These are phyloP conservation scores for Drosophila persimilis DNA, from an alignment of 1,140 invertebrate genomes.

Conservation along the genomic window DNA sequence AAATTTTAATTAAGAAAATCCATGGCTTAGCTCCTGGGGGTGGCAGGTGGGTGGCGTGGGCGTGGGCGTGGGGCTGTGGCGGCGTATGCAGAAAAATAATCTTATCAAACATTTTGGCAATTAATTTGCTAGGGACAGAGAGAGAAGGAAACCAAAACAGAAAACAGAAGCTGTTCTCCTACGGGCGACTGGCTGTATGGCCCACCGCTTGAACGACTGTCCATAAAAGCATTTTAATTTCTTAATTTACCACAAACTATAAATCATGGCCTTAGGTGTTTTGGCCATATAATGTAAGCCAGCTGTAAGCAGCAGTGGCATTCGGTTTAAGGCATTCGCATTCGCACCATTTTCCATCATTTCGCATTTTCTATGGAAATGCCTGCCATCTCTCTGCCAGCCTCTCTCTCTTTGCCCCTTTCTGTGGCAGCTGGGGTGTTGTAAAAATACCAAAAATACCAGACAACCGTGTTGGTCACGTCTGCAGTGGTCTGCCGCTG, in stretches of 20 bases:
- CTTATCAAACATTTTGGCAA: slow-evolving; percentile 77
- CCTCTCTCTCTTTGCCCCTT: slow-evolving; percentile 1
- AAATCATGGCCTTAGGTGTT: slow-evolving; percentile 75
- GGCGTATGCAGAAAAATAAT: slow-evolving; percentile 52
- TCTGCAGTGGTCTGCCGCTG: slow-evolving; percentile 9
- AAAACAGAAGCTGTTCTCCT: slow-evolving; percentile 34
- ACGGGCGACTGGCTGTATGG: background rate
- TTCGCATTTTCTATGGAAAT: slow-evolving; percentile 62
- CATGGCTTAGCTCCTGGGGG: slow-evolving; percentile 24
- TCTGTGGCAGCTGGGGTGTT: slow-evolving; percentile 51
- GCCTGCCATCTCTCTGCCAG: slow-evolving; percentile 20
- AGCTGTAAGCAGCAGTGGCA: slow-evolving; percentile 43
- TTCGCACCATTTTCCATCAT: slow-evolving; percentile 66
- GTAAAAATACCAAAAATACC: slow-evolving; percentile 81
- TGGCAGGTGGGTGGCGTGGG: slow-evolving; percentile 14
- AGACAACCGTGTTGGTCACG: slow-evolving; percentile 62
- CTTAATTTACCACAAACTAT: slow-evolving; percentile 78
- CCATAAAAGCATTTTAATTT: slow-evolving; percentile 81
- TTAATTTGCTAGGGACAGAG: slow-evolving; percentile 51
- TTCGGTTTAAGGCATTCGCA: slow-evolving; percentile 41
- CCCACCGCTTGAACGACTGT: slow-evolving; percentile 16
- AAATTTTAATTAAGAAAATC: slow-evolving; percentile 69
- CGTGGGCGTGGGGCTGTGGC: background rate
- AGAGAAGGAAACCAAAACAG: slow-evolving; percentile 12
- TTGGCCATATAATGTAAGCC: slow-evolving; percentile 75